phyloP scores from a whole-genome alignment of 1,140 invertebrate genomes.

The Solen grandis region DNA sequence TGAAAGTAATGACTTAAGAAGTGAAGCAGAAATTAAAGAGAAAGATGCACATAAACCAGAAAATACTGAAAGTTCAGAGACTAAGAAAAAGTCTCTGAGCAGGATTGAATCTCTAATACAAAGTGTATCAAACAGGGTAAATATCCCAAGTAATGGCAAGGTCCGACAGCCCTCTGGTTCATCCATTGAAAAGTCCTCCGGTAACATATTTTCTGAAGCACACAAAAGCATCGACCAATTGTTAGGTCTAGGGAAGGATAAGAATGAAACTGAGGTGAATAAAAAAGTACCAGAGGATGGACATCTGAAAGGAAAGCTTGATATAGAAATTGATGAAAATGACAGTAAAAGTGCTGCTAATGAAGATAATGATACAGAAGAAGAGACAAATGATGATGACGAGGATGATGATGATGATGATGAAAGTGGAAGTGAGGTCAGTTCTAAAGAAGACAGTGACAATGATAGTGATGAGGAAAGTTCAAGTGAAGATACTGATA shows the following conservation, averaged over 20 bases:
- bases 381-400: not conserved
- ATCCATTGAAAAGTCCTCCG: not conserved
- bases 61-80: not conserved
- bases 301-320: no score
- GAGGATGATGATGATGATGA: slow-evolving; percentile 10
- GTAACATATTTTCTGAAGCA: not conserved
- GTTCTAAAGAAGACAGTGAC: not conserved
- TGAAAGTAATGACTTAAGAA: no score
- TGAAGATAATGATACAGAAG: not conserved
- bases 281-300: not conserved
- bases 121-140: slow-evolving; percentile 14
- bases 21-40: no score
- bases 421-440: not conserved
- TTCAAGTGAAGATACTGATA: not conserved
- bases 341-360: not conserved
- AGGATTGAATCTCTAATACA: slow-evolving; percentile 35
- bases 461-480: not conserved
- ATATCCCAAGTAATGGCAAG: not conserved
- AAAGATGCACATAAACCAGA: no score
- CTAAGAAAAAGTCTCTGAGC: not conserved
- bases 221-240: slow-evolving; percentile 7
- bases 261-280: not conserved
- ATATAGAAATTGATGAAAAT: no score
- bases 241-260: not conserved
- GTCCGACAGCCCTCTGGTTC: not conserved